Evolutionary conservation across 2,888 invertebrate genomes (phyloP), one percentile per base, ranked within the genome.

Genomic region (Lasioglossum vierecki): DNA sequence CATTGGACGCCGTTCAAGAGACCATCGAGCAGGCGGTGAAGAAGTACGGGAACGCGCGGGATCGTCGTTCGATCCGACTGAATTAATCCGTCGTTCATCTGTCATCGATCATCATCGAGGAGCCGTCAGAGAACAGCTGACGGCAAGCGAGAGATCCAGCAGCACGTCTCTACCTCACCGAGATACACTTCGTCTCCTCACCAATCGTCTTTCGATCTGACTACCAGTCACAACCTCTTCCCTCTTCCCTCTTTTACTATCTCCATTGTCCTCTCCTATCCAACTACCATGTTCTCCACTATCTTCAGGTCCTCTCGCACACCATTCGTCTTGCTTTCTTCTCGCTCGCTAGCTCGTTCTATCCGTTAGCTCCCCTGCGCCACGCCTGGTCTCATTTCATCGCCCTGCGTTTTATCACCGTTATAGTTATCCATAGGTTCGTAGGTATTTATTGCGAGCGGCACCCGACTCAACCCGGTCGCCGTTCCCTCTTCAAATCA

Each of bases 1-100:
- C 96, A 0, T 95, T 96, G 79, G 96, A 96, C 76, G 88, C 90
- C 2, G 86, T 92, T 2, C 92, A 94, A 57, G 92, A 94, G 11
- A 90, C 93, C 6, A 92, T 94, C 5, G 93, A 95, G 73, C 94
- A 95, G 74, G 94, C 95, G 22, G 92, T 95, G 39, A 91, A 93
- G 76, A 95, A 94, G 80, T 95, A 94, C 86, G 94, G 93, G 41
- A 95, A 95, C 84, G 93, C 94, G 53, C 91, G 93, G 41, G 93
- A 94, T 82, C 94, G 95, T 73, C 91, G 94, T 85, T 92, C 93
- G 77, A 83, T 94, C 68, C 78, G 87, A 70, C 76, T 86, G 68
- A 89, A 89, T 85, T 91, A 90, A 90, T 63, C 80, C 9, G 11
- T 39, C 30, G 30, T 30, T 30, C 68, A 35, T 68, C 68, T n/a